Percentiles rank a stretch among this genome's conserved stretches.
These are phyloP conservation scores for Guaruba guarouba DNA, from an alignment of 2,113 vertebrate species.

Conservation along the genomic window DNA sequence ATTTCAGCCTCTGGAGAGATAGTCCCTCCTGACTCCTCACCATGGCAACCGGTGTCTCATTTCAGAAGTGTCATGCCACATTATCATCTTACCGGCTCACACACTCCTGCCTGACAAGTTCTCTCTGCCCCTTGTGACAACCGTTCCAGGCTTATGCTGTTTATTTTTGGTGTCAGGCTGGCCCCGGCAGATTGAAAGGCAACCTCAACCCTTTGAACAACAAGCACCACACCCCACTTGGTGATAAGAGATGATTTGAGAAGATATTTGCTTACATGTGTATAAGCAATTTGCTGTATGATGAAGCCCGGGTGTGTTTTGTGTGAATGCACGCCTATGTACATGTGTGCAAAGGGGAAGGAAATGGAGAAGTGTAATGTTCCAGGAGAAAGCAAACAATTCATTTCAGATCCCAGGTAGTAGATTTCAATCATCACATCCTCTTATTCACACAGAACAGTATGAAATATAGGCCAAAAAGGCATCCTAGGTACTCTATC, in stretches of 20 bases:
- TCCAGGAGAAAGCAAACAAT: constrained; percentile 45
- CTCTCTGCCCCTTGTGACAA: constrained; percentile 88
- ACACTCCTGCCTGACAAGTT: constrained; percentile 93
- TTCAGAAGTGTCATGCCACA: constrained; percentile 99
- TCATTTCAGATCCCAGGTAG: constrained; percentile 59
- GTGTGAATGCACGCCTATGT: constrained; percentile 11
- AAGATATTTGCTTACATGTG: constrained; percentile 92
- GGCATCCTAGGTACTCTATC: not conserved
- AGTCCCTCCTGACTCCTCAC: constrained; percentile 90
- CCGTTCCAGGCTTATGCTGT: constrained; percentile 76
- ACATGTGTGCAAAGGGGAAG: constrained; percentile 35
- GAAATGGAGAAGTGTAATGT: not conserved
- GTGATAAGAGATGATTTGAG: constrained; percentile 91
- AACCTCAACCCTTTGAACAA: constrained; percentile 79
- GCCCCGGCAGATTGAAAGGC: constrained; percentile 79
- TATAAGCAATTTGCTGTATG: constrained; percentile 81
- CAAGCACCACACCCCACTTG: constrained; percentile 81
- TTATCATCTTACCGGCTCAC: constrained; percentile 95
- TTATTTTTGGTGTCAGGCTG: constrained; percentile 85
- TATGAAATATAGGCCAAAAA: constrained; percentile 15
- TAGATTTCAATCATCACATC: constrained; percentile 71
- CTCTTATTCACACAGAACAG: constrained; percentile 70
- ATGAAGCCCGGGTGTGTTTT: constrained; percentile 61
- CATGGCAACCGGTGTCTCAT: constrained; percentile 99
- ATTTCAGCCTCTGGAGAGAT: constrained; percentile 95